phyloP scores from a whole-genome alignment of 2,113 vertebrate species.

The Pampusana beccarii region DNA sequence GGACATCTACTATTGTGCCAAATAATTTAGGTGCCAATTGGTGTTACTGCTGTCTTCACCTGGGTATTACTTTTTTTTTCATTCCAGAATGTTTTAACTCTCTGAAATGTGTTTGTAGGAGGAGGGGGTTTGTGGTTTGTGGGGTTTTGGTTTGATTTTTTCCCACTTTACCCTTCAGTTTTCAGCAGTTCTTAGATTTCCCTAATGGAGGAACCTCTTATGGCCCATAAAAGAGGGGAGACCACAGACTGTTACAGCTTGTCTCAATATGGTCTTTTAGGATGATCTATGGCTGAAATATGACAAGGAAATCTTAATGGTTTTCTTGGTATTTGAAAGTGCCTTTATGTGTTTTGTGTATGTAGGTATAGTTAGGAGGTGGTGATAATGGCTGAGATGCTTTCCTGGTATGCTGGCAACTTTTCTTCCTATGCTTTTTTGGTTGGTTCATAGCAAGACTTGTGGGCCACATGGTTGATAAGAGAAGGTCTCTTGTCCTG shows the following conservation, averaged over 20 bases:
- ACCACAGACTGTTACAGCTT: not conserved
- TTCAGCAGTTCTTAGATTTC: not conserved
- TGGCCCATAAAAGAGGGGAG: not conserved
- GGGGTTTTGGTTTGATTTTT: not conserved
- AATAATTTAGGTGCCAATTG: not conserved
- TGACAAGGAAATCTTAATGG: not conserved
- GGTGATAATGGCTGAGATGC: not conserved
- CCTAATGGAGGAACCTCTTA: not conserved
- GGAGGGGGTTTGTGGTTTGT: not conserved
- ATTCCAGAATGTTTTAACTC: not conserved
- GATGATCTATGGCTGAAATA: not conserved
- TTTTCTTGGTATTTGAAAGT: not conserved
- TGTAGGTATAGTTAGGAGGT: not conserved
- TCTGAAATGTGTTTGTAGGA: not conserved
- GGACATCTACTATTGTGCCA: not conserved
- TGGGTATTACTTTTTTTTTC: not conserved
- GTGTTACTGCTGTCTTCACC: not conserved
- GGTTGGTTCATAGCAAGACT: not conserved
- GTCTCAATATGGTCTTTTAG: not conserved
- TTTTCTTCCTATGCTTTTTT: not conserved
- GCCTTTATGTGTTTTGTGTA: not conserved
- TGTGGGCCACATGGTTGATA: not conserved
- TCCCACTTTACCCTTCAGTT: not conserved
- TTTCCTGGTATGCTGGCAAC: not conserved
- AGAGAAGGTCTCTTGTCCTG: not conserved